Base-by-base conservation (phyloP, 2,113 vertebrate species). In the Cariama cristata region DNA sequence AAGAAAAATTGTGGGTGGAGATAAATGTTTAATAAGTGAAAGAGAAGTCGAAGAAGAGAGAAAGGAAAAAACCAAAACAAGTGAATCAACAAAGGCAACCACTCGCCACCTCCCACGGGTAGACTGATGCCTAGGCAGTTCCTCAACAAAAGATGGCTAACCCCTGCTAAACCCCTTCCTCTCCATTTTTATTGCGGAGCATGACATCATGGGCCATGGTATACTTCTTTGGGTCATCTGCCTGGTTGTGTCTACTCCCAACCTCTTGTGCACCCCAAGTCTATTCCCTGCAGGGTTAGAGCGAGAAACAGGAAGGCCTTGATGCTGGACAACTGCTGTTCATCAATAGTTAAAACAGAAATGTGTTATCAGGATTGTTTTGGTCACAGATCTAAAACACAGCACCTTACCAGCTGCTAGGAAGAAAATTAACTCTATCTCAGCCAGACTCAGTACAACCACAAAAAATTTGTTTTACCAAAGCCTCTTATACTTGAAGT, bases 251-350 rank as follows among this genome's bases (percentile, higher is more conserved):
- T 68, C 59, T 69, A 5, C 38, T 88, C 11, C 35, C 9, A 79
- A 0, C 11, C 16, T 75, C 13, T 28, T 72, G 58, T n/a, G 23
- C 33, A 14, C 4, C 9, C 9, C 6, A 4, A 27, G 0, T 79
- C 60, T 88, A 0, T 91, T 66, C 42, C 24, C 42, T 86, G 66
- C 1, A 5, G 20, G 3, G 0, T 44, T 52, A 56, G 22, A 76
- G 12, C 60, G 28, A 44, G 42, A 67, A 88, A 44, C 18, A 62
- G 66, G 58, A 17, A 47, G 33, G 8, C 28, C 66, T 45, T 58
- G n/a, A 30, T 86, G 8, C 44, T 72, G 32, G 50, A 79, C 79
- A 60, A 85, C 35, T 13, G 27, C 35, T 56, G 32, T 42, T 88
- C 19, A 50, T 59, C 45, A 84, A 1, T 11, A 50, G 19, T 55